Conservation (phyloP, 2,888 invertebrate genomes). For the Prenolepis imparis region DNA sequence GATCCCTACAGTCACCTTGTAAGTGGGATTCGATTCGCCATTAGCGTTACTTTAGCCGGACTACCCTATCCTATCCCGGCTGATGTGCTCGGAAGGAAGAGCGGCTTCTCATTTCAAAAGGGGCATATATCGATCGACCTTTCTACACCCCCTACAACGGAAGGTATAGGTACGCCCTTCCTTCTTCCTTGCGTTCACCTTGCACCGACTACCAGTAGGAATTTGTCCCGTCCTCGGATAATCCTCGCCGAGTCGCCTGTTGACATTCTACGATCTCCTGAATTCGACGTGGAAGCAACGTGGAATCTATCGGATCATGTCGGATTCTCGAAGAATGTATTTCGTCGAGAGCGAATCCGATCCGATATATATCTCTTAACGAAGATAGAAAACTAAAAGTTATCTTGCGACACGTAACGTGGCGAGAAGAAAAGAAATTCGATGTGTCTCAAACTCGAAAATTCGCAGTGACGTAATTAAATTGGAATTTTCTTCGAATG, state of each 20-base stretch:
- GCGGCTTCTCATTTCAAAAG: slow-evolving; percentile 44
- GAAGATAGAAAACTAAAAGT: not conserved
- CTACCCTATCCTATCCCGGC: not conserved
- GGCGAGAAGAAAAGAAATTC: not conserved
- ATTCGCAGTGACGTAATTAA: not conserved
- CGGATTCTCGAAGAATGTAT: slow-evolving; percentile 20
- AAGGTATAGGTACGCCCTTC: slow-evolving; percentile 53
- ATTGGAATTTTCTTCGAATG: not conserved
- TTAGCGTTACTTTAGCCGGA: slow-evolving; percentile 37
- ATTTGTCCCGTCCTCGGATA: slow-evolving; percentile 41
- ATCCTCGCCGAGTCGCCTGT: slow-evolving; percentile 35
- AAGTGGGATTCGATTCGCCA: slow-evolving; percentile 19
- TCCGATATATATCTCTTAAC: not conserved
- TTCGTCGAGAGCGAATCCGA: not conserved
- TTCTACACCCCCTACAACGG: slow-evolving; percentile 48
- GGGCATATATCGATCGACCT: slow-evolving; percentile 68
- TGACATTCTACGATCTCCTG: slow-evolving; percentile 34
- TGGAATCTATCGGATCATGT: slow-evolving; percentile 30
- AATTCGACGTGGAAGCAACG: slow-evolving; percentile 17
- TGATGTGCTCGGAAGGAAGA: slow-evolving; percentile 45
- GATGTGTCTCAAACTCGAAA: not conserved
- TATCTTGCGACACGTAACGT: not conserved
- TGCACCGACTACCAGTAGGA: slow-evolving; percentile 42
- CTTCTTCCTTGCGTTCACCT: slow-evolving; percentile 65
- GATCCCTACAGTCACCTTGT: not conserved